A percentile compares a stretch with the other conserved stretches of the same genome.
Evolutionary conservation across 2,888 invertebrate genomes (phyloP).

Genomic region (Protodeltote pygarga): DNA sequence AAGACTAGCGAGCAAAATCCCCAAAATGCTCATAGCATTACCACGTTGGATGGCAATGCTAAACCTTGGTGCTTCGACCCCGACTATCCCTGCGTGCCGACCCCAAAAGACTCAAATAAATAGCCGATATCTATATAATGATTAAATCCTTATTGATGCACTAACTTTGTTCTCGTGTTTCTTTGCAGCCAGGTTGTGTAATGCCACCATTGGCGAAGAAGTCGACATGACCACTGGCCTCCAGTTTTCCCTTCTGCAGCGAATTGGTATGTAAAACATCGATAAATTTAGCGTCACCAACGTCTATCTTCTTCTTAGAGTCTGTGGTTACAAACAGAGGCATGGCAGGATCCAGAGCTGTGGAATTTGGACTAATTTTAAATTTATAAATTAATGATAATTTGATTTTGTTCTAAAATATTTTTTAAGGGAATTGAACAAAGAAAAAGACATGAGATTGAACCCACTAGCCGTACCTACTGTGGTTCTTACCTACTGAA

Average conservation of each 20-base stretch:
- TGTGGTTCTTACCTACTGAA: too few species aligned
- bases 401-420: too few species aligned
- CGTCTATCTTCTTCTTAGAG: slow-evolving; percentile 79
- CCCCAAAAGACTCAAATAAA: background rate
- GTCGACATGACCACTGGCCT: slow-evolving; percentile 83
- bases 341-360: slow-evolving; percentile 89
- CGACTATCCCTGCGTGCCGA: background rate
- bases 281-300: slow-evolving; percentile 87
- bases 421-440: too few species aligned
- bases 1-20: too few species aligned
- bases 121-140: background rate
- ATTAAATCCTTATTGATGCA: slow-evolving; percentile 3
- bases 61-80: too few species aligned
- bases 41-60: too few species aligned
- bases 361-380: too few species aligned
- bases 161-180: slow-evolving; percentile 61
- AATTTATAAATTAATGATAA: too few species aligned
- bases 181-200: slow-evolving; percentile 87
- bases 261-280: slow-evolving; percentile 89
- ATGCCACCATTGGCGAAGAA: slow-evolving; percentile 88
- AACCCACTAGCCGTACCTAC: too few species aligned
- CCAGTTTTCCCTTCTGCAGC: slow-evolving; percentile 84
- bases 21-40: too few species aligned
- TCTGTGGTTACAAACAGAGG: slow-evolving; percentile 87
- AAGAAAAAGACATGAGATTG: too few species aligned